A percentile compares a stretch with the other conserved stretches of the same genome.
These are phyloP conservation scores for Hemibagrus wyckioides DNA, from an alignment of 2,113 vertebrate species.

Conservation along the genomic window DNA sequence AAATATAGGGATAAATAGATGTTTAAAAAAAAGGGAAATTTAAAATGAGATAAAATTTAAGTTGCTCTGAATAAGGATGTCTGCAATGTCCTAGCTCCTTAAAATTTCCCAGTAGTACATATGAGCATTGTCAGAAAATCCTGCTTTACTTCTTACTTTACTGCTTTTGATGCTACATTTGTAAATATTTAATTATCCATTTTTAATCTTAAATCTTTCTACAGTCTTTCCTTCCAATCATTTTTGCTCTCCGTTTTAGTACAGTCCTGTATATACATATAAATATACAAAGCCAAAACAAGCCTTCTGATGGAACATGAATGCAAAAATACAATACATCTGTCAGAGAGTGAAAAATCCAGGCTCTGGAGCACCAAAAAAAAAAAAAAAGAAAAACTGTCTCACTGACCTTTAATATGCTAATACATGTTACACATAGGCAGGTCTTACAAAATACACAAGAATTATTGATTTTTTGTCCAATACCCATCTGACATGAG, in stretches of 20 bases:
- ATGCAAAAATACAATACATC: neutral
- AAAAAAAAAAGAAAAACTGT: constrained; percentile 60
- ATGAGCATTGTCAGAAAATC: neutral
- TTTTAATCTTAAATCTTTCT: neutral
- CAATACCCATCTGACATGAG: neutral
- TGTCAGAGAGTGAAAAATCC: neutral
- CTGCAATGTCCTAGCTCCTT: neutral
- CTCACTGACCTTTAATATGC: constrained; percentile 69
- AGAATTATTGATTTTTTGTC: constrained; percentile 41
- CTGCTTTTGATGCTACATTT: neutral
- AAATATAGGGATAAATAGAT: too few relatives aligned
- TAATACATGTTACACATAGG: constrained; percentile 58
- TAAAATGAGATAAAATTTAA: too few relatives aligned
- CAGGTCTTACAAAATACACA: constrained; percentile 57
- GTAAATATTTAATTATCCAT: neutral
- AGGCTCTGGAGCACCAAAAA: neutral
- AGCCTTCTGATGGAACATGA: neutral
- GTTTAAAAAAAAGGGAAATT: too few relatives aligned
- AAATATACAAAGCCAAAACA: neutral
- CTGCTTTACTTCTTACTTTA: neutral
- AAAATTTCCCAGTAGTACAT: neutral
- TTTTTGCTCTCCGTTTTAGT: neutral
- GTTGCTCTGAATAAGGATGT: too few relatives aligned
- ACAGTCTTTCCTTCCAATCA: neutral
- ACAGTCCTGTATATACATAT: neutral